These are phyloP conservation scores for Apogon talboti DNA, from an alignment of 2,797 vertebrate genomes.

Conservation along the genomic window DNA sequence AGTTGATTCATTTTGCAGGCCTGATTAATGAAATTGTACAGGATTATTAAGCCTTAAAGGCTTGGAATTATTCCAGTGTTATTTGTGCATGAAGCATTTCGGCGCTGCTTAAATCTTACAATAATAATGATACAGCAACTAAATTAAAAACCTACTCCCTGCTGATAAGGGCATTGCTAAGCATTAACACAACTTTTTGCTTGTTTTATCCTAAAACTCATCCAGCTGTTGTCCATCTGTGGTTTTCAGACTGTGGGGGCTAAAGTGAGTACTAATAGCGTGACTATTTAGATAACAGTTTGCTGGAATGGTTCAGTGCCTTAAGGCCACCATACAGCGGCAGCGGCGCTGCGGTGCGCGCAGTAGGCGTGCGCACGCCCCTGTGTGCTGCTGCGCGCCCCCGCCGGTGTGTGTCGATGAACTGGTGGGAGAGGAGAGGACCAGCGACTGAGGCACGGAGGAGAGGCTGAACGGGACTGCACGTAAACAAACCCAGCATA, in stretches of 20 bases:
- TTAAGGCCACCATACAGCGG: conserved; percentile 59
- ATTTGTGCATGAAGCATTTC: conserved; percentile 6
- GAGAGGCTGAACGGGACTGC: conserved; percentile 59
- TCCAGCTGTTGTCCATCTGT: conserved; percentile 69
- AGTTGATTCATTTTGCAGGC: neutral
- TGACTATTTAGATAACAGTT: conserved; percentile 47
- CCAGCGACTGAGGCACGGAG: conserved; percentile 62
- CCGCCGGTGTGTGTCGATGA: conserved; percentile 48
- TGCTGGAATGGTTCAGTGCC: conserved; percentile 33
- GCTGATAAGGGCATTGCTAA: conserved; percentile 40
- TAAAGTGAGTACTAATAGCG: conserved; percentile 21
- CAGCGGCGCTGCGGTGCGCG: conserved; percentile 75
- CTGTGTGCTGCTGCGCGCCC: conserved; percentile 62
- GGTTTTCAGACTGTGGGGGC: conserved; percentile 5
- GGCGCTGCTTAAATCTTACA: conserved; percentile 13
- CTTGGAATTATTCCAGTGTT: conserved; percentile 11
- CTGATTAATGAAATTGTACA: conserved; percentile 20
- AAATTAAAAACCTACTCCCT: conserved; percentile 52
- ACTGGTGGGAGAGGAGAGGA: conserved; percentile 68
- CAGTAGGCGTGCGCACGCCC: conserved; percentile 60
- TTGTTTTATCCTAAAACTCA: conserved; percentile 34
- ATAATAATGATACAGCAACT: conserved; percentile 9
- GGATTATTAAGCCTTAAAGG: conserved; percentile 27
- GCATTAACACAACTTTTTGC: conserved; percentile 48
- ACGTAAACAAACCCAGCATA: conserved; percentile 49